Evolutionary conservation across 1,140 invertebrate species (phyloP).

Genomic region (Choristoneura fumiferana): DNA sequence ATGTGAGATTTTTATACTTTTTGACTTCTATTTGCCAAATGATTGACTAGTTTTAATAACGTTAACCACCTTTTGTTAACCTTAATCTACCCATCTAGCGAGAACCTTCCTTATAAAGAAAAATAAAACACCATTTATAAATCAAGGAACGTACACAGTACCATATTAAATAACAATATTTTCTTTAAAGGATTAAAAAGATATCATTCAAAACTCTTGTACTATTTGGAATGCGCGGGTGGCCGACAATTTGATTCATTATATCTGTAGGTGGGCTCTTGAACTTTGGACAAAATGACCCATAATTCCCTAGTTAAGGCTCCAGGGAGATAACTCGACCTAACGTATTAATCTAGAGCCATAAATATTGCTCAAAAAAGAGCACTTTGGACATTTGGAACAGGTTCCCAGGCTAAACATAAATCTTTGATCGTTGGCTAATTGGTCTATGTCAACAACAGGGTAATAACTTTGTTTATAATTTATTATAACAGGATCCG

Average conservation of each 20-base stretch:
- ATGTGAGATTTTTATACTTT: no score
- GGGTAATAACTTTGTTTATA: neutral
- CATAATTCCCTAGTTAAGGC: conserved; percentile 69
- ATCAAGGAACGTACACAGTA: conserved; percentile 40
- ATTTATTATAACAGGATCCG: no score
- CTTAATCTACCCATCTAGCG: conserved; percentile 25
- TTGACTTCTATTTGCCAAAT: no score
- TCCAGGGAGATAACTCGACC: conserved; percentile 43
- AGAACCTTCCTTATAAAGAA: conserved; percentile 58
- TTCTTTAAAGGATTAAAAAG: conserved; percentile 52
- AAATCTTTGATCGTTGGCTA: conserved; percentile 37
- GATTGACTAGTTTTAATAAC: no score
- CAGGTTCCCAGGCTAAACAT: conserved; percentile 28
- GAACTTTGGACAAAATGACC: conserved; percentile 59
- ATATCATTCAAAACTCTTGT: conserved; percentile 43
- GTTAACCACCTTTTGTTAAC: no score
- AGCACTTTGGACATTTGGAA: conserved; percentile 22
- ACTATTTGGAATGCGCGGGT: conserved; percentile 47
- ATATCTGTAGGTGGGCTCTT: conserved; percentile 61
- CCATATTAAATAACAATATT: conserved; percentile 36
- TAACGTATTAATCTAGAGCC: conserved; percentile 61
- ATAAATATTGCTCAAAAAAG: conserved; percentile 51
- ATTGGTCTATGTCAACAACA: conserved; percentile 28
- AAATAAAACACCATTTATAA: conserved; percentile 33
- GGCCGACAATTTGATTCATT: conserved; percentile 62